Evolutionary conservation across 2,113 vertebrate species (phyloP), one percentile per base, ranked within the genome.

Genomic region (Amphilophus citrinellus): DNA sequence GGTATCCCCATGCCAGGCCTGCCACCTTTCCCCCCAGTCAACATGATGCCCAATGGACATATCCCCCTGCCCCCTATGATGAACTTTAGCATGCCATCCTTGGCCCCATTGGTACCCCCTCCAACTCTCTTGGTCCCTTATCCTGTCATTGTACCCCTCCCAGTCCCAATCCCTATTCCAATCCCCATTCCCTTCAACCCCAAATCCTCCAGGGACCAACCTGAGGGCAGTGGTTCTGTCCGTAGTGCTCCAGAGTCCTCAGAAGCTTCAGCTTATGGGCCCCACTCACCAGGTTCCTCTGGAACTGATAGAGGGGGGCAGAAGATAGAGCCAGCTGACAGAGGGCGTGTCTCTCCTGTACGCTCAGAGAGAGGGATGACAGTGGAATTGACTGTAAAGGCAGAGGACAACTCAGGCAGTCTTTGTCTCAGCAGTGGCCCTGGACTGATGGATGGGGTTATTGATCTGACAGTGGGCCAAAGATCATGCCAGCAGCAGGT

Each of bases 121-220:
- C 98, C 98, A 1, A 99, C 98, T 87, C 96, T 99, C 58, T 95
- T 99, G 90, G 98, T 99, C 95, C 98, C 98, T 79, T 99, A 99
- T 89, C 98, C 98, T 3, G 97, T 99, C 75, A 99, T 99, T 82
- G 98, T 99, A 71, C 98, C 98, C 44, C 95, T 99, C 83, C 98
- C 98, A 0, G 98, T 99, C 58, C 98, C 98, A 73, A 98, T 99
- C 86, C 98, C 98, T 44, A 99, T 99, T 83, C 98, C 98, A 8
- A 98, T 99, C 20, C 98, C 98, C 71, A 97, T 99, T 85, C 98
- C 98, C 60, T 96, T 96, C 0, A 97, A 96, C 94, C 97, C 97
- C 89, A 98, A 98, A 92, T 94, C 96, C 82, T 96, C 96, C 82
- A 97, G 96, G 1, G 97, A 98, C 83, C 97, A 97, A 84, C 96